phyloP scores from a whole-genome alignment of 2,797 vertebrate species.

The Tenualosa thibaudeaui region DNA sequence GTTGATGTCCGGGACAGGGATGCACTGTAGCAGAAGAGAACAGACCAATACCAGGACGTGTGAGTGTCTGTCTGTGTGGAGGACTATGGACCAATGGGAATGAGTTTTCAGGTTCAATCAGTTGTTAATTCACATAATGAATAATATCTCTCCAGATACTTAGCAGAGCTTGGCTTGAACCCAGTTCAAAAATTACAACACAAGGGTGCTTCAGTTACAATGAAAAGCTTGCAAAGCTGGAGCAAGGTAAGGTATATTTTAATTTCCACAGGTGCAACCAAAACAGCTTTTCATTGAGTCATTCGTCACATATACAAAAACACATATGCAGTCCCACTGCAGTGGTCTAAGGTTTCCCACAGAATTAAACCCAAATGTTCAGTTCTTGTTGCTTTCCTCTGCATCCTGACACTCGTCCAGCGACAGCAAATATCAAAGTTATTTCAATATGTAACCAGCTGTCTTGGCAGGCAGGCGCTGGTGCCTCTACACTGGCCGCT shows the following conservation, averaged over 20 bases:
- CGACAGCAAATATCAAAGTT: not conserved
- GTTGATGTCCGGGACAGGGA: conserved; percentile 98
- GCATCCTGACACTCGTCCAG: not conserved
- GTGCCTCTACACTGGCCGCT: not conserved
- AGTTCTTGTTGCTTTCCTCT: not conserved
- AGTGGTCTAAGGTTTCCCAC: too few relatives aligned
- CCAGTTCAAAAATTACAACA: not conserved
- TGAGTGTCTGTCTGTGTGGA: not conserved
- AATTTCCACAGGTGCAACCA: not conserved
- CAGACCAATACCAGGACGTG: not conserved
- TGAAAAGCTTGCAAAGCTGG: not conserved
- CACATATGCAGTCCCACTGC: too few relatives aligned
- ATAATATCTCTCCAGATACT: too few relatives aligned
- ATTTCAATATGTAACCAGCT: not conserved
- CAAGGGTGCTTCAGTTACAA: not conserved
- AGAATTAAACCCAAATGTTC: not conserved
- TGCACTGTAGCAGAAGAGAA: conserved; percentile 75
- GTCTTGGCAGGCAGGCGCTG: not conserved
- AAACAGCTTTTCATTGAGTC: not conserved
- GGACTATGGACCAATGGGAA: too few relatives aligned
- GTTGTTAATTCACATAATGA: too few relatives aligned
- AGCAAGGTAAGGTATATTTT: not conserved
- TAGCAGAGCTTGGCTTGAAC: too few relatives aligned
- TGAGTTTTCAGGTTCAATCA: too few relatives aligned
- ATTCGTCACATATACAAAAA: not conserved